Evolutionary conservation across 1,140 invertebrate species (phyloP).

Genomic region (Zaprionus nigranus): DNA sequence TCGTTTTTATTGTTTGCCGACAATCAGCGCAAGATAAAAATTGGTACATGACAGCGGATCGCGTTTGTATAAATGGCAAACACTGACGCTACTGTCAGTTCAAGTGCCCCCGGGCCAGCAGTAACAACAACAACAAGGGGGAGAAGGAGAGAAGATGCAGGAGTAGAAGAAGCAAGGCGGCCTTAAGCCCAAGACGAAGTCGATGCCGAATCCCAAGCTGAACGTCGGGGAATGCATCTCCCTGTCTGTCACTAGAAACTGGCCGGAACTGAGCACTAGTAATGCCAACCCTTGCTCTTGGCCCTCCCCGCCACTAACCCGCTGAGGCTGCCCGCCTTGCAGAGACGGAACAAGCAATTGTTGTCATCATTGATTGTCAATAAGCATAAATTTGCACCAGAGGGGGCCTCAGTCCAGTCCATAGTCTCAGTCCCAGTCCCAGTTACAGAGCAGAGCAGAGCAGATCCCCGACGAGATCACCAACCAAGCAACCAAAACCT

Average conservation of each 20-base stretch:
- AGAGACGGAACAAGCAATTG: constrained; percentile 80
- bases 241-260: constrained; percentile 16
- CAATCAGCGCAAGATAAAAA: constrained; percentile 83
- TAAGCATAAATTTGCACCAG: constrained; percentile 84
- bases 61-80: constrained; percentile 84
- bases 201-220: neutral
- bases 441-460: constrained; percentile 3
- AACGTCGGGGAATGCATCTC: constrained; percentile 12
- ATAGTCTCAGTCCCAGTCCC: neutral
- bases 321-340: constrained; percentile 30
- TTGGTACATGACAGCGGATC: constrained; percentile 84
- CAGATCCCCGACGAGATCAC: neutral
- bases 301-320: neutral
- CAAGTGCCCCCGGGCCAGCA: constrained; percentile 52
- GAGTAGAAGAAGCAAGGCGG: constrained; percentile 5
- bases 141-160: neutral
- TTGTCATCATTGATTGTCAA: constrained; percentile 84
- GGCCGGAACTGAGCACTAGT: constrained; percentile 47
- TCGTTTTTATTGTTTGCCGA: constrained; percentile 83
- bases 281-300: neutral
- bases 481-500: neutral
- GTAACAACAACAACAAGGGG: neutral
- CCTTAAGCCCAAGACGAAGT: constrained; percentile 18
- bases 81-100: constrained; percentile 81
- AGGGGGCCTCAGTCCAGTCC: constrained; percentile 61